Evolutionary conservation across 2,888 invertebrate species (phyloP).

Genomic region (Pedicia rivosa): DNA sequence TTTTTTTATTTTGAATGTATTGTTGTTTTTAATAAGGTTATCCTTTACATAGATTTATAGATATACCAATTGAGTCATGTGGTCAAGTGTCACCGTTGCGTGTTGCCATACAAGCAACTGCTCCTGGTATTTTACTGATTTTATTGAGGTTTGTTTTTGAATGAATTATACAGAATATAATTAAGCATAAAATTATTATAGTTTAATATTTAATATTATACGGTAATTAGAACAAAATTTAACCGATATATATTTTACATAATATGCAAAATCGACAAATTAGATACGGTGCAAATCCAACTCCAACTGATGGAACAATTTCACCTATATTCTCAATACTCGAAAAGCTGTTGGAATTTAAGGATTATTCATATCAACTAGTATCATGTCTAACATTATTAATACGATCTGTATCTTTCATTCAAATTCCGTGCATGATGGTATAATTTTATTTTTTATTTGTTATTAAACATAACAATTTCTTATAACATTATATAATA

Average conservation of each 20-base stretch:
- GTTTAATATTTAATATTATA: too few species aligned
- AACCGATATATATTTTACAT: neutral
- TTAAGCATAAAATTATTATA: neutral
- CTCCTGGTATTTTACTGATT: slow-evolving; percentile 58
- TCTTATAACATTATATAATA: slow-evolving; percentile 38
- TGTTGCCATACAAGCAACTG: slow-evolving; percentile 56
- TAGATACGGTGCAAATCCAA: slow-evolving; percentile 50
- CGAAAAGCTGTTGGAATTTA: slow-evolving; percentile 43
- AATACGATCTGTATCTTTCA: slow-evolving; percentile 43
- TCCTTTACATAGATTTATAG: slow-evolving; percentile 39
- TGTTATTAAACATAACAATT: slow-evolving; percentile 9
- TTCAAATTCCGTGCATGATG: slow-evolving; percentile 35
- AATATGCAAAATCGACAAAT: neutral
- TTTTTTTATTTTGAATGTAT: neutral
- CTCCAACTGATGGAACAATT: slow-evolving; percentile 38
- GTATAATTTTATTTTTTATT: slow-evolving; percentile 1
- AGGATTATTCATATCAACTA: slow-evolving; percentile 52
- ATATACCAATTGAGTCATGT: slow-evolving; percentile 69
- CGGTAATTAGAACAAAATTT: neutral
- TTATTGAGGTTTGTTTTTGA: slow-evolving; percentile 34
- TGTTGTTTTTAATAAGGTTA: neutral
- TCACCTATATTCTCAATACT: slow-evolving; percentile 47
- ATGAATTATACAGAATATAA: slow-evolving; percentile 6
- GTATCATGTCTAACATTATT: slow-evolving; percentile 51
- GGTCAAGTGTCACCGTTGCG: slow-evolving; percentile 55